phyloP scores from a whole-genome alignment of 2,888 invertebrate species.

The Mallateleia sp. region DNA sequence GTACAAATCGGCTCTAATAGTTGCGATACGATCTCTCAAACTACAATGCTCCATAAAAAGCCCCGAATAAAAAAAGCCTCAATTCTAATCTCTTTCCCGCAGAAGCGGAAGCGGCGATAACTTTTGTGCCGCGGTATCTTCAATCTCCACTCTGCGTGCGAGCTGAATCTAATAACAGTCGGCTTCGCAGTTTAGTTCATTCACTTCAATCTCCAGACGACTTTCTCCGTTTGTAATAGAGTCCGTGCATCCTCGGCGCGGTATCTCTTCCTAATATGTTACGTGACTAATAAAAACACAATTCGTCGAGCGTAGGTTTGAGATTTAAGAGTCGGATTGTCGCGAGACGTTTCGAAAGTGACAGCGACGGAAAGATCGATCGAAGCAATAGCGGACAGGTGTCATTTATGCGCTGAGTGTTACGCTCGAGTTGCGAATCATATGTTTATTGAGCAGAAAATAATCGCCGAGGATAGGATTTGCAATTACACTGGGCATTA shows the following conservation, averaged over 20 bases:
- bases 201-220: slow-evolving; percentile 78
- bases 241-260: slow-evolving; percentile 69
- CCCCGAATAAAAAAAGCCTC: slow-evolving; percentile 7
- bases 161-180: slow-evolving; percentile 68
- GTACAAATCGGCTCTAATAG: slow-evolving; percentile 45
- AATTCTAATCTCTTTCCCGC: slow-evolving; percentile 13
- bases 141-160: slow-evolving; percentile 62
- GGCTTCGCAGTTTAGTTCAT: slow-evolving; percentile 75
- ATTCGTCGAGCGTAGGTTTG: slow-evolving; percentile 33
- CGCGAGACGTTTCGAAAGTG: slow-evolving; percentile 49
- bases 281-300: slow-evolving; percentile 70
- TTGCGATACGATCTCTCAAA: slow-evolving; percentile 31
- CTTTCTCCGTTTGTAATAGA: slow-evolving; percentile 84
- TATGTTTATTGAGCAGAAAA: slow-evolving; percentile 42
- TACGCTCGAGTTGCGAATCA: slow-evolving; percentile 45
- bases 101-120: slow-evolving; percentile 67
- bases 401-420: slow-evolving; percentile 52
- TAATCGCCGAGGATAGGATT: slow-evolving; percentile 38
- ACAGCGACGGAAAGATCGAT: slow-evolving; percentile 33
- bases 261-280: slow-evolving; percentile 69
- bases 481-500: slow-evolving; percentile 23
- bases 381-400: slow-evolving; percentile 45
- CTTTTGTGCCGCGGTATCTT: slow-evolving; percentile 59
- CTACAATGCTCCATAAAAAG: slow-evolving; percentile 52
- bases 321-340: slow-evolving; percentile 43